phyloP scores from a whole-genome alignment of 2,888 invertebrate species.

The Erynnis tages region DNA sequence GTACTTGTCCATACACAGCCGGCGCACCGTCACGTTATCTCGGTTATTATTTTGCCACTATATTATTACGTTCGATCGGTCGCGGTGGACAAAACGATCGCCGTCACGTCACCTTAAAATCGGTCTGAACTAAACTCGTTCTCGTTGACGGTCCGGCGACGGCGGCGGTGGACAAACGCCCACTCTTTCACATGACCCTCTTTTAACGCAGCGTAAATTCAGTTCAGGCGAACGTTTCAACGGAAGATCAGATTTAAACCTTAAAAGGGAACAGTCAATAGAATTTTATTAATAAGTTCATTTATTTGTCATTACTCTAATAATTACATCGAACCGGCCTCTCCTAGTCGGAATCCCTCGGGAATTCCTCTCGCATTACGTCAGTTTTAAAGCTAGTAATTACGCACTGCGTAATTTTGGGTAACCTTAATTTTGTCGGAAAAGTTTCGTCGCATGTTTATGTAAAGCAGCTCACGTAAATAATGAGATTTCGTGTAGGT shows the following conservation, averaged over 20 bases:
- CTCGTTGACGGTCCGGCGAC: too few relatives aligned
- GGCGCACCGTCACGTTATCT: too few relatives aligned
- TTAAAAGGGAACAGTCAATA: conserved; percentile 64
- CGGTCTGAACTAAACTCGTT: too few relatives aligned
- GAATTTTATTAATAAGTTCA: conserved; percentile 53
- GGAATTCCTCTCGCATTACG: not conserved
- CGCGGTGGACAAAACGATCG: too few relatives aligned
- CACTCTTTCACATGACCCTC: conserved; percentile 5
- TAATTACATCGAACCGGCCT: conserved; percentile 49
- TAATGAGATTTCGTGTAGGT: conserved; percentile 12
- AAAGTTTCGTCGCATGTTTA: conserved; percentile 7
- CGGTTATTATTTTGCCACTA: too few relatives aligned
- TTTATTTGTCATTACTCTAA: conserved; percentile 70
- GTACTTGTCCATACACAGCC: too few relatives aligned
- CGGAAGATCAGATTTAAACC: conserved; percentile 11
- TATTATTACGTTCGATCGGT: too few relatives aligned
- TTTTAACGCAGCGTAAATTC: conserved; percentile 9
- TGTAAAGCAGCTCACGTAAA: conserved; percentile 18
- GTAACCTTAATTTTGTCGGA: conserved; percentile 6
- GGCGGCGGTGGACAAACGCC: too few relatives aligned
- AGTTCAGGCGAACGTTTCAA: conserved; percentile 11
- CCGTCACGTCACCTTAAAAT: too few relatives aligned
- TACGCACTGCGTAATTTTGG: conserved; percentile 8
- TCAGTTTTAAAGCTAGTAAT: conserved; percentile 9
- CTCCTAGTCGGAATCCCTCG: conserved; percentile 38